Evolutionary conservation across 2,888 invertebrate species (phyloP), one percentile per base, ranked within the genome.

Genomic region (Adelognathus sp.): DNA sequence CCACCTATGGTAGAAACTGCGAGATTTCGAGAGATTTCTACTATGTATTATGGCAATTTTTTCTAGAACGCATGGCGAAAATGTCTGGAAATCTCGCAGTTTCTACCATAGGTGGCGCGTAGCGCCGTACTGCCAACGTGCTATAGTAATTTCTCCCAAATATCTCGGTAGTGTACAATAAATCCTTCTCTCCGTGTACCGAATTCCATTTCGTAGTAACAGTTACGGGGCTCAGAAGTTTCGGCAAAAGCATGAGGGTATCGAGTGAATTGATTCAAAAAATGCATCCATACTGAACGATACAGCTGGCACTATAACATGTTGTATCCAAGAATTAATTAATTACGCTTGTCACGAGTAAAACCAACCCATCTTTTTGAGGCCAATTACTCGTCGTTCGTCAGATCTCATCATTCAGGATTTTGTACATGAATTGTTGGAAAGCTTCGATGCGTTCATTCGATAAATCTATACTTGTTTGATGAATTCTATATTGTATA

Each of bases 401-500:
- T 50, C 36, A 58, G 44, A 66, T 16, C 27, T 39, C n/a, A 46
- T 58, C 21, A 41, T 66, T 46, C 29, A 29, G 44, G 58, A 58
- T 44, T n/a, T 36, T 31, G 58, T 21, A 36, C 18, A 52, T 52
- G 58, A 36, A 64, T 24, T 6, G 44, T 41, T 46, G 24, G 33
- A 58, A 46, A 24, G 39, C 61, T 36, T 52, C 58, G 54, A 54
- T 50, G 39, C 46, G 29, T 44, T 64, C 24, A 9, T 24, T 31
- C 7, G 50, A 46, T 36, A 36, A 73, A 66, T 58, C 36, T 18
- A 58, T 66, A 39, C 21, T 11, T 2, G 9, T n/a, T n/a, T 36
- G 24, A 66, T 56, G 46, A 36, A 33, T 16, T 36, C n/a, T 46
- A 66, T 70, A 36, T 60, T 18, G 50, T 4, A 70, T 11, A 50